A percentile compares a stretch with the other conserved stretches of the same genome.
Conservation (phyloP, 2,888 invertebrate species). For the Ganaspis brasiliensis region DNA sequence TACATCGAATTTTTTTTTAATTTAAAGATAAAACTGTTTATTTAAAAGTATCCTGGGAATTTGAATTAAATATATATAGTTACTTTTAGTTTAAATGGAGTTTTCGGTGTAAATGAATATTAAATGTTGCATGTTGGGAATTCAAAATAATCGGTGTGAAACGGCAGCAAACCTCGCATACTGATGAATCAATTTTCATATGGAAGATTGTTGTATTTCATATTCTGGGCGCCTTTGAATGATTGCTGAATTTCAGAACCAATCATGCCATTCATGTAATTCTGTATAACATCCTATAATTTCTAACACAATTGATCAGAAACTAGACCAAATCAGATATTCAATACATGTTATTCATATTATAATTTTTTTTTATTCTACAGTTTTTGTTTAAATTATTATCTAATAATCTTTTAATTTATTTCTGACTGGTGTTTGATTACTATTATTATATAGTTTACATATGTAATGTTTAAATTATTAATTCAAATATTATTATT, state of each 20-base stretch:
- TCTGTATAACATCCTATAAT: background rate
- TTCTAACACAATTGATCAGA: background rate
- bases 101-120: background rate
- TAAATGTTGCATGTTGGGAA: background rate
- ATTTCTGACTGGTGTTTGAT: no score
- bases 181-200: background rate
- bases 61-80: no score
- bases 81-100: no score
- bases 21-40: no score
- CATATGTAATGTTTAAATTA: no score
- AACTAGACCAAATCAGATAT: background rate
- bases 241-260: background rate
- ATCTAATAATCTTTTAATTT: no score
- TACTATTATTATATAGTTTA: no score
- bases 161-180: background rate
- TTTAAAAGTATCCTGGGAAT: no score
- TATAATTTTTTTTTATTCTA: background rate
- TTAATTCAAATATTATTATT: no score
- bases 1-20: no score
- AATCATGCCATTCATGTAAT: background rate
- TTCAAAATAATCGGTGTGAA: background rate
- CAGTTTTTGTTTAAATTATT: background rate
- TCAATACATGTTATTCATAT: background rate
- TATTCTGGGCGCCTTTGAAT: slow-evolving; percentile 2
- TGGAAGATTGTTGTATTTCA: background rate